A percentile compares a stretch with the other conserved stretches of the same genome.
Conservation (phyloP, 2,888 invertebrate species). For the Tipula unca region DNA sequence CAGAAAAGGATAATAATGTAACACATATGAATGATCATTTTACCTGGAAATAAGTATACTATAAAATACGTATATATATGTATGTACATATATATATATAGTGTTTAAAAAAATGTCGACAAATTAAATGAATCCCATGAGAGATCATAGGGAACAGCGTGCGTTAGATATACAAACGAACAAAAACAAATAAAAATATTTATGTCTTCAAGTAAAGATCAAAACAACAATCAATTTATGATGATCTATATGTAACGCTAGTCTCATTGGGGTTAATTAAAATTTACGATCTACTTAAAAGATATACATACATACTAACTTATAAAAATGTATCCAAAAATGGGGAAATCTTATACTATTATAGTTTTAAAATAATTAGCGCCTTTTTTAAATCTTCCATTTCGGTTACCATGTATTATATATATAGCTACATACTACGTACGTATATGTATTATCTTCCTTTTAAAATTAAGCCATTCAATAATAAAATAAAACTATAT, state of each 20-base stretch:
- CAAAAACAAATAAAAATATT: background rate
- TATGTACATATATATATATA: too few species aligned
- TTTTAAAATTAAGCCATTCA: background rate
- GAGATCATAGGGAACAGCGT: background rate
- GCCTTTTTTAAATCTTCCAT: background rate
- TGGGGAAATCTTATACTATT: background rate
- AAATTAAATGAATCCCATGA: background rate
- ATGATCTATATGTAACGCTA: conserved; percentile 8
- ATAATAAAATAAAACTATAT: background rate
- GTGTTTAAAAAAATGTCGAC: background rate
- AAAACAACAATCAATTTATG: background rate
- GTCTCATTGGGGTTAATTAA: background rate
- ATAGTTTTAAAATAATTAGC: background rate
- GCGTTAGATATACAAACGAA: background rate
- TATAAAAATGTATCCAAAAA: background rate
- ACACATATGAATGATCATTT: conserved; percentile 8
- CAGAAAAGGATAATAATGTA: background rate
- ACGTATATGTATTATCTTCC: background rate
- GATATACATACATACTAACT: too few species aligned
- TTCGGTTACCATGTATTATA: background rate
- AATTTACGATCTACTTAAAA: conserved; percentile 14
- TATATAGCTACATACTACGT: too few species aligned
- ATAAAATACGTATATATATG: background rate
- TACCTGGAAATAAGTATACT: background rate
- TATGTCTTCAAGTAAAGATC: background rate